phyloP scores from a whole-genome alignment of 2,797 vertebrate genomes.

The Sebastes aleutianus region DNA sequence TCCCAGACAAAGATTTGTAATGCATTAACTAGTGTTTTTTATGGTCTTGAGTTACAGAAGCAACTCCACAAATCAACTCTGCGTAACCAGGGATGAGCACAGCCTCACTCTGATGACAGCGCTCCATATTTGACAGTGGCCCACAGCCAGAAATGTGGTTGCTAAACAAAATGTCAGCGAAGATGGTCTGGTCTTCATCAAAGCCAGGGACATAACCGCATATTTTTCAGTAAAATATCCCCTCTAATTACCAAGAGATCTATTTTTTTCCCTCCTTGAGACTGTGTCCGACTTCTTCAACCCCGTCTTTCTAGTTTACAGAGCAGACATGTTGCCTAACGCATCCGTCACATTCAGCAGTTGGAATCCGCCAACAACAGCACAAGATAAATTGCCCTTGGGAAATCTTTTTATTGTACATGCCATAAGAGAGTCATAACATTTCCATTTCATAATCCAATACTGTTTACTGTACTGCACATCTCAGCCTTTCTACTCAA shows the following conservation, averaged over 20 bases:
- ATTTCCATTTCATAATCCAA: not conserved
- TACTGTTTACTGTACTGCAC: not conserved
- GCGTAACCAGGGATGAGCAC: slow-evolving; percentile 59
- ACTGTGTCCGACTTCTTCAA: slow-evolving; percentile 48
- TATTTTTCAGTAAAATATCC: slow-evolving; percentile 61
- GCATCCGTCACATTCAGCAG: slow-evolving; percentile 23
- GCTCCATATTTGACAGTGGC: slow-evolving; percentile 71
- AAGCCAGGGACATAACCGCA: slow-evolving; percentile 54
- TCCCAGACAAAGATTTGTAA: slow-evolving; percentile 55
- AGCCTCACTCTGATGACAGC: slow-evolving; percentile 57
- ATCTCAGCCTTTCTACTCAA: not conserved
- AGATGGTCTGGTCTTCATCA: slow-evolving; percentile 71
- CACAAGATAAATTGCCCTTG: slow-evolving; percentile 15
- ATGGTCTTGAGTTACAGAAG: slow-evolving; percentile 51
- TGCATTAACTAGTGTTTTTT: slow-evolving; percentile 65
- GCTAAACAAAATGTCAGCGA: slow-evolving; percentile 75
- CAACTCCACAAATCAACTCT: slow-evolving; percentile 49
- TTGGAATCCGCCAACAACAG: slow-evolving; percentile 13
- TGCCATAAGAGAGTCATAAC: not conserved
- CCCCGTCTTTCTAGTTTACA: slow-evolving; percentile 53
- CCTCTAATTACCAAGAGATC: slow-evolving; percentile 64
- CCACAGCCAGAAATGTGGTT: slow-evolving; percentile 68
- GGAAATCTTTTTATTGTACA: not conserved
- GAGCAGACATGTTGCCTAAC: slow-evolving; percentile 47
- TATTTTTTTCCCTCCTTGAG: slow-evolving; percentile 38